Evolutionary conservation across 2,888 invertebrate species (phyloP).

Genomic region (Cheilosia urbana): DNA sequence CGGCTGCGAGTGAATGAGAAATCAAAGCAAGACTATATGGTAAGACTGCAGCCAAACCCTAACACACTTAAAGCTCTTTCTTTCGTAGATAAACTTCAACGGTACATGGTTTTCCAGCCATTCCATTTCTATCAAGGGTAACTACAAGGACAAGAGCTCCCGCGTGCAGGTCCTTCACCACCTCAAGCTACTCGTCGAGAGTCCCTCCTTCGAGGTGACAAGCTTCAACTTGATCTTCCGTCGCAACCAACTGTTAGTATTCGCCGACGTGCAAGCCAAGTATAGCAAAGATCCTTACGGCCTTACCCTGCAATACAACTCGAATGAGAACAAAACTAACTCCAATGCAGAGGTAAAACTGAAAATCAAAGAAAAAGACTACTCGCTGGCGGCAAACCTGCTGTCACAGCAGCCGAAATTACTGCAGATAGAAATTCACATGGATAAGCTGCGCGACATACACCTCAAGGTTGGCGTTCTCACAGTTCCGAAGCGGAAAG

Average conservation of each 20-base stretch:
- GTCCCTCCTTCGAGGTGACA: conserved; percentile 90
- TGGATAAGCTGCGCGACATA: conserved; percentile 92
- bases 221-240: conserved; percentile 88
- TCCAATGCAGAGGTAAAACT: conserved; percentile 86
- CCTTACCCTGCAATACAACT: conserved; percentile 87
- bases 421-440: conserved; percentile 89
- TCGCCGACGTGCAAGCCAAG: conserved; percentile 87
- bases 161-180: conserved; percentile 87
- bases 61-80: not conserved
- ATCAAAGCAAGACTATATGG: conserved; percentile 88
- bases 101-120: conserved; percentile 92
- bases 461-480: conserved; percentile 88
- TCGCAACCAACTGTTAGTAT: conserved; percentile 88
- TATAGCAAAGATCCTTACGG: conserved; percentile 88
- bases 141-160: conserved; percentile 90
- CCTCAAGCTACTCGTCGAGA: conserved; percentile 89
- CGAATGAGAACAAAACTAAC: conserved; percentile 86
- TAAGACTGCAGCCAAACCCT: conserved; percentile 81
- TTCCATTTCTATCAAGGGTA: conserved; percentile 87
- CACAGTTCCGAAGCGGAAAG: conserved; percentile 86
- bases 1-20: conserved; percentile 88
- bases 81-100: conserved; percentile 87
- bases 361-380: conserved; percentile 88
- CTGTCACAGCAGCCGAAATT: conserved; percentile 88
- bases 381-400: conserved; percentile 87